Evolutionary conservation across 2,113 vertebrate species (phyloP).

Genomic region (Passer domesticus): DNA sequence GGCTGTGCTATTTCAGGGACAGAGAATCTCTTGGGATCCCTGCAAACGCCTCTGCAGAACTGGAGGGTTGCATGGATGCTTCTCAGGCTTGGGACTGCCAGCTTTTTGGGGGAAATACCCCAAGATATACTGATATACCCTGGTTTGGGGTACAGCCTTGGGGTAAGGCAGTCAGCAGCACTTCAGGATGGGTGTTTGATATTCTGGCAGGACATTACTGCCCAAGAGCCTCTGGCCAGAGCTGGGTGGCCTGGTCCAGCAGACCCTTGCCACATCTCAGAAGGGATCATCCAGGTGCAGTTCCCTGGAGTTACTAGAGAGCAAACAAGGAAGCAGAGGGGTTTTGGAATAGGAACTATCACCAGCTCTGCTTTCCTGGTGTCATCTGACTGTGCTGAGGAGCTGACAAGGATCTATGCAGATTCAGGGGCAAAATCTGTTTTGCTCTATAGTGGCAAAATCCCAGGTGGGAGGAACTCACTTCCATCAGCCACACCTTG

Average conservation of each 20-base stretch:
- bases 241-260: not conserved
- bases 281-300: not conserved
- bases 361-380: not conserved
- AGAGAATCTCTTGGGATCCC: not conserved
- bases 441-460: not conserved
- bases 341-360: fast-evolving
- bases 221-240: not conserved
- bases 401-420: not conserved
- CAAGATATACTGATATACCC: fast-evolving
- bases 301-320: not conserved
- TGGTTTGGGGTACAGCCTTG: not conserved
- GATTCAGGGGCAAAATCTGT: not conserved
- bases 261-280: fast-evolving
- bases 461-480: not conserved
- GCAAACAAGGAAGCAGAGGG: not conserved
- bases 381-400: not conserved
- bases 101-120: not conserved
- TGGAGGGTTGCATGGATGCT: not conserved
- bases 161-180: not conserved
- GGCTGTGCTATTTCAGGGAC: not conserved
- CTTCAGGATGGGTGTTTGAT: not conserved
- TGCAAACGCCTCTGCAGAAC: not conserved
- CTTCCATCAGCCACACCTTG: not conserved
- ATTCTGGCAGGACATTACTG: not conserved
- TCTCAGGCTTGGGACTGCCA: not conserved